Percentiles rank a stretch among this genome's conserved stretches.
Conservation (phyloP, 2,113 vertebrate genomes). For the Forbesichthys papilliferus region DNA sequence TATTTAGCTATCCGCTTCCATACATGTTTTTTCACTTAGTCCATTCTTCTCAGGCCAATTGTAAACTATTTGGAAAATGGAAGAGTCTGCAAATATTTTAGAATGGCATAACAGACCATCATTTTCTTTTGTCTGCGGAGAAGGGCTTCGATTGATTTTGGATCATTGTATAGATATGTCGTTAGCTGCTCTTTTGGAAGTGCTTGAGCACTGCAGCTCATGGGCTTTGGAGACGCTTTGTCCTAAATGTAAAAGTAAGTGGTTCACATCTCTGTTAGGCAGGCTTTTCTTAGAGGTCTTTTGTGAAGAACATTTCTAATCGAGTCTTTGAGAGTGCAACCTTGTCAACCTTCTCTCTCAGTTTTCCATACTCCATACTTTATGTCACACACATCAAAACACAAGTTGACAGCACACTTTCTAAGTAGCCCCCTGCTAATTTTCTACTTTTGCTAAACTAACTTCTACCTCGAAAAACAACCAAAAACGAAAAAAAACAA, state of each 20-base stretch:
- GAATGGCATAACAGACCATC: constrained; percentile 54
- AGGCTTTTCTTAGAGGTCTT: constrained; percentile 51
- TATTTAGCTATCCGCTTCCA: constrained; percentile 34
- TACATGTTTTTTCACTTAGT: constrained; percentile 50
- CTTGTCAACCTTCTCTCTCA: constrained; percentile 49
- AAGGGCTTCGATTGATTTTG: constrained; percentile 62
- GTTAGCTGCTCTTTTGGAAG: constrained; percentile 42
- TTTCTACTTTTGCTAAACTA: not conserved
- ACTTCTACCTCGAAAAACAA: too few species aligned
- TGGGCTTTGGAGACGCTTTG: constrained; percentile 41
- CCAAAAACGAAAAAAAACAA: constrained; percentile 6
- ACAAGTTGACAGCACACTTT: constrained; percentile 35
- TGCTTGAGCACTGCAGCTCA: constrained; percentile 31
- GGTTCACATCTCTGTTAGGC: constrained; percentile 55
- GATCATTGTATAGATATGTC: constrained; percentile 65
- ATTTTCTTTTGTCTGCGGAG: constrained; percentile 63
- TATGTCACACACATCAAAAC: constrained; percentile 5
- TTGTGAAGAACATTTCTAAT: constrained; percentile 45
- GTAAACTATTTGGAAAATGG: constrained; percentile 59
- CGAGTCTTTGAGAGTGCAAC: constrained; percentile 40
- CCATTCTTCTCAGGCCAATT: constrained; percentile 18
- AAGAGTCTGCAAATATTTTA: constrained; percentile 52
- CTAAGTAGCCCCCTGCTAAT: constrained; percentile 31
- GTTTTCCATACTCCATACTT: constrained; percentile 14
- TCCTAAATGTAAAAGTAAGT: constrained; percentile 59